Percentiles rank a stretch among this genome's conserved stretches.
Conservation (phyloP, 2,113 vertebrate genomes). For the Platysternon megacephalum region DNA sequence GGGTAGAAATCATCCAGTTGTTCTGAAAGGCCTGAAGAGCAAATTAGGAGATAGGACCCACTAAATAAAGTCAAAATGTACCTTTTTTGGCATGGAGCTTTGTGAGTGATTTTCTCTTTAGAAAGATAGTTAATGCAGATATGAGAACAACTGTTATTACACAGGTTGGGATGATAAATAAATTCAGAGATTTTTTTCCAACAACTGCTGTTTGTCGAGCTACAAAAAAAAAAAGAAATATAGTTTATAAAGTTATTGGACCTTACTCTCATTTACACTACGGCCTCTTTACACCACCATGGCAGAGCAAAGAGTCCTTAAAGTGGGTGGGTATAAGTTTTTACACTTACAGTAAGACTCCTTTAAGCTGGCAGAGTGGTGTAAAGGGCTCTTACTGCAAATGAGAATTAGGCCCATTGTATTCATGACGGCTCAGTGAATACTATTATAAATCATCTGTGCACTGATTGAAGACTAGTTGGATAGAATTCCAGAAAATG, state of each 20-base stretch:
- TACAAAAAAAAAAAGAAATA: conserved; percentile 33
- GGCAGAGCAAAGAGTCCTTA: neutral
- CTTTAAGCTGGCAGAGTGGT: neutral
- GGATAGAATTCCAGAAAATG: neutral
- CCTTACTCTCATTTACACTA: neutral
- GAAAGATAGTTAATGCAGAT: neutral
- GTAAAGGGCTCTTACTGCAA: neutral
- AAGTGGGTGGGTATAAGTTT: rapidly evolving
- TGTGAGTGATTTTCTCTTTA: conserved; percentile 47
- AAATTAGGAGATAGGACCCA: neutral
- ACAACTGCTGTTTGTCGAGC: conserved; percentile 8
- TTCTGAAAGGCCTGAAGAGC: neutral
- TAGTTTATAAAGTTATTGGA: neutral
- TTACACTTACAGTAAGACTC: neutral
- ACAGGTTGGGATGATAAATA: conserved; percentile 29
- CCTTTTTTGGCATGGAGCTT: conserved; percentile 45
- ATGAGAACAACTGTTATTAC: conserved; percentile 8
- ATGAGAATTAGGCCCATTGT: rapidly evolving
- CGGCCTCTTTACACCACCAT: neutral
- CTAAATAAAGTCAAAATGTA: conserved; percentile 31
- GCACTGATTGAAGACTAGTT: neutral
- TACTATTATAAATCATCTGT: neutral
- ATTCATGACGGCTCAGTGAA: neutral
- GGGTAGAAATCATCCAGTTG: neutral
- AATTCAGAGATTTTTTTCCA: neutral